Percentiles rank a stretch among this genome's conserved stretches.
These are phyloP conservation scores for Nemopilema nomurai DNA, from an alignment of 30 jellyfish, hydroid and myxozoan genomes.

Conservation along the genomic window DNA sequence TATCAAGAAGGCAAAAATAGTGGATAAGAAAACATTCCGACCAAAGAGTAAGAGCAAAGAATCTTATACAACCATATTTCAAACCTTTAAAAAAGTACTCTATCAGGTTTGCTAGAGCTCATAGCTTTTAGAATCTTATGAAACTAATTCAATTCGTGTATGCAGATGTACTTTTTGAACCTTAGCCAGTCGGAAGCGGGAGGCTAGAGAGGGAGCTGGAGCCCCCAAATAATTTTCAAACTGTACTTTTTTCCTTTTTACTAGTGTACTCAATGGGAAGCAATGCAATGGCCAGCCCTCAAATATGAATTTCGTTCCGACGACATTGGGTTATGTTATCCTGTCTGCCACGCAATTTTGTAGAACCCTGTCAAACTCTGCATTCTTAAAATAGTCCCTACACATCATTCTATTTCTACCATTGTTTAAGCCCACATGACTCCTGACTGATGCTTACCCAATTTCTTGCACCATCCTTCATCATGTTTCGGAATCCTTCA, in stretches of 20 bases:
- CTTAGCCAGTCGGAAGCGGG: neutral
- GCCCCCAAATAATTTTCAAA: neutral
- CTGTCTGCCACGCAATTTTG: neutral
- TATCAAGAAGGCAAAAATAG: neutral
- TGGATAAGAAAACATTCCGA: neutral
- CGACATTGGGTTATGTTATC: neutral
- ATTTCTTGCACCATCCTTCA: slow-evolving; percentile 6
- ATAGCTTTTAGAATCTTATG: neutral
- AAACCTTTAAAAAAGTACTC: neutral
- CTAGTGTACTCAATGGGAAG: neutral
- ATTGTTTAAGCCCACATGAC: neutral
- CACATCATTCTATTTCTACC: slow-evolving; percentile 4
- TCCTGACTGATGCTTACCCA: slow-evolving; percentile 16
- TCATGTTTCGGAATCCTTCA: slow-evolving; percentile 1
- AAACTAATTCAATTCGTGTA: neutral
- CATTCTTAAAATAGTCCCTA: slow-evolving; percentile 1
- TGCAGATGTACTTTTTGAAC: neutral
- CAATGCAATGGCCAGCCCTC: neutral
- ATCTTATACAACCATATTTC: neutral
- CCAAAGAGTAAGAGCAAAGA: neutral
- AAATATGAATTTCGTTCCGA: neutral
- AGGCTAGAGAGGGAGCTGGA: neutral
- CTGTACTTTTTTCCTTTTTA: neutral
- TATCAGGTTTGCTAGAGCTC: neutral
- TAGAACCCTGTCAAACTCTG: neutral